Conservation (phyloP, 2,888 invertebrate genomes). For the Drosophila prolongata region DNA sequence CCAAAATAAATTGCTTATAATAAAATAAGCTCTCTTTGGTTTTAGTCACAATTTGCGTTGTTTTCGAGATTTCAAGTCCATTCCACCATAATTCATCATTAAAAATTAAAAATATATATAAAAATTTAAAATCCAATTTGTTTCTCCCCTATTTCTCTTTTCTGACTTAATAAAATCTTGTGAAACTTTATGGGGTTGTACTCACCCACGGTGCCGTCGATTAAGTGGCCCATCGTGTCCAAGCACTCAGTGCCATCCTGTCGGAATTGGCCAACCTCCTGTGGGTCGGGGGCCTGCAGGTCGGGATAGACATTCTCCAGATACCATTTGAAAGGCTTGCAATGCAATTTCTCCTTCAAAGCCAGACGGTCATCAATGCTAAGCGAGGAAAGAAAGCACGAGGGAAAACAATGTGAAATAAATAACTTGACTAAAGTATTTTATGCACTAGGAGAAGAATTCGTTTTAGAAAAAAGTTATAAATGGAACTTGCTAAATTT, state of each 20-base stretch:
- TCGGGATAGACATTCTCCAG: conserved; percentile 97
- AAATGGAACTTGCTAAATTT: too few species aligned
- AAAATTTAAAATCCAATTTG: too few species aligned
- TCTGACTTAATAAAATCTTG: background rate
- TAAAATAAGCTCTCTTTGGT: too few species aligned
- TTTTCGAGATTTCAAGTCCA: too few species aligned
- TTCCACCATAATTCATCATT: too few species aligned
- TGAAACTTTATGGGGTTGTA: conserved; percentile 16
- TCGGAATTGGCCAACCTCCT: conserved; percentile 87
- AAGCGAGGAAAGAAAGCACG: conserved; percentile 3
- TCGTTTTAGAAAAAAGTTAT: background rate
- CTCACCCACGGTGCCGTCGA: conserved; percentile 92
- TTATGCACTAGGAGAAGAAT: background rate
- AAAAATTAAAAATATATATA: too few species aligned
- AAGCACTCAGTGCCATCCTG: conserved; percentile 93
- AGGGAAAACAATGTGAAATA: conserved; percentile 14
- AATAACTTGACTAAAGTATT: background rate
- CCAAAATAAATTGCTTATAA: too few species aligned
- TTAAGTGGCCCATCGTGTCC: conserved; percentile 96
- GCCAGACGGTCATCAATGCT: conserved; percentile 94
- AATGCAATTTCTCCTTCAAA: conserved; percentile 91
- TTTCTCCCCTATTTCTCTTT: background rate
- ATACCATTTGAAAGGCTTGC: conserved; percentile 98
- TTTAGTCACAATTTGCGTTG: too few species aligned
- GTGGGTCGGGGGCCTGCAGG: conserved; percentile 89